These are phyloP conservation scores for Cuculus canorus DNA, from an alignment of 2,797 vertebrate genomes.

Conservation along the genomic window DNA sequence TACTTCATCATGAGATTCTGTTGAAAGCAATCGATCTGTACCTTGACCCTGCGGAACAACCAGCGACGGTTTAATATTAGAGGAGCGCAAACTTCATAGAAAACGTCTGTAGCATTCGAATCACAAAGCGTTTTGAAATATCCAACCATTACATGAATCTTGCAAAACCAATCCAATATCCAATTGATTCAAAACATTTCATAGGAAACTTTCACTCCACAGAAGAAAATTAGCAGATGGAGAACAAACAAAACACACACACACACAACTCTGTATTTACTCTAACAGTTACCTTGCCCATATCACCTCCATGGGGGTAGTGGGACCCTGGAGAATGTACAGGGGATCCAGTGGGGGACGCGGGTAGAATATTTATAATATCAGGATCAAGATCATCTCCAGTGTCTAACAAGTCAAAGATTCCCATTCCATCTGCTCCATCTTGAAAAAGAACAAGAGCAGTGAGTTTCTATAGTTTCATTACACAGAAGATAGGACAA, in stretches of 20 bases:
- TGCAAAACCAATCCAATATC: not conserved
- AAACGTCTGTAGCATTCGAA: not conserved
- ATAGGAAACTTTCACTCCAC: not conserved
- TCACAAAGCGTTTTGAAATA: not conserved
- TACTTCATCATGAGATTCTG: constrained; percentile 95
- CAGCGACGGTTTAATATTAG: not conserved
- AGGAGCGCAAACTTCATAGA: not conserved
- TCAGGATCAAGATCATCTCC: constrained; percentile 95
- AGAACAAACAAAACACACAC: not conserved
- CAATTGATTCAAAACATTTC: not conserved
- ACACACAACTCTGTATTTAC: not conserved
- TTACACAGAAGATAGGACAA: not conserved
- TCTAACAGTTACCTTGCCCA: constrained; percentile 87
- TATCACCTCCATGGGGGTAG: constrained; percentile 93
- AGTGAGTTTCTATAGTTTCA: not conserved
- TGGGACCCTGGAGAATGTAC: constrained; percentile 97
- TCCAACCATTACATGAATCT: not conserved
- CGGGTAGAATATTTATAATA: constrained; percentile 95
- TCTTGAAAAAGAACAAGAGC: constrained; percentile 75
- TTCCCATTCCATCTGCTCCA: constrained; percentile 89
- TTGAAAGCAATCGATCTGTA: constrained; percentile 90
- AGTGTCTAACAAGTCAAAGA: constrained; percentile 94
- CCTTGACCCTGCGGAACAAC: constrained; percentile 86
- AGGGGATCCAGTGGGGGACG: constrained; percentile 91
- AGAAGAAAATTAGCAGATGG: not conserved